A percentile compares a stretch with the other conserved stretches of the same genome.
phyloP scores from a whole-genome alignment of 2,888 invertebrate species.

The Shargacucullia verbasci region DNA sequence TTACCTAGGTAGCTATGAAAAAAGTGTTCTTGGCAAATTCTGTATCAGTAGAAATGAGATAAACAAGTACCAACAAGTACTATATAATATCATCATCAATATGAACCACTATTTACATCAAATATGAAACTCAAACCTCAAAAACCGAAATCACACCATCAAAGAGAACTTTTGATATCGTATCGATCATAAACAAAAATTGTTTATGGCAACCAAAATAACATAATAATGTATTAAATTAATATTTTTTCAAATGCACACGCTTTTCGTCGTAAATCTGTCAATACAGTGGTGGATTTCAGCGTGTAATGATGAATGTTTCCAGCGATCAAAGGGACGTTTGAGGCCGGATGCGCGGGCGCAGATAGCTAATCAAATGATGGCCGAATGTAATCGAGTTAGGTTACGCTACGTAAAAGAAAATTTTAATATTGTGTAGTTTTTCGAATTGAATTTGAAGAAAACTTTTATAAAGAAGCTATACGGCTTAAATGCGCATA shows the following conservation, averaged over 20 bases:
- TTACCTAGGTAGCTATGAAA: too few relatives aligned
- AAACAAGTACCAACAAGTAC: constrained; percentile 17
- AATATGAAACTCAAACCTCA: constrained; percentile 31
- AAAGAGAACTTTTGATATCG: constrained; percentile 55
- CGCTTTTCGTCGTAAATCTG: constrained; percentile 64
- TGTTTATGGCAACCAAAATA: constrained; percentile 53
- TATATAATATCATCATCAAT: constrained; percentile 34
- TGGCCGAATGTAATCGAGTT: constrained; percentile 26
- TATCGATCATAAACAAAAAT: constrained; percentile 57
- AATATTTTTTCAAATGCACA: constrained; percentile 58
- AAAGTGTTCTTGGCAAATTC: too few relatives aligned
- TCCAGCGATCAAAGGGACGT: constrained; percentile 64
- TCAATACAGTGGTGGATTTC: constrained; percentile 63
- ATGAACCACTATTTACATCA: constrained; percentile 48
- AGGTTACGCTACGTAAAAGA: constrained; percentile 32
- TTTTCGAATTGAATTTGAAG: neutral
- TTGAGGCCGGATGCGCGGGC: constrained; percentile 53
- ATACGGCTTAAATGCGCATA: too few relatives aligned
- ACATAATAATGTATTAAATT: constrained; percentile 56
- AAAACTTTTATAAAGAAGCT: too few relatives aligned
- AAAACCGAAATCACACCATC: constrained; percentile 38
- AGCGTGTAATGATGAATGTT: constrained; percentile 63
- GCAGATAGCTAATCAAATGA: constrained; percentile 49
- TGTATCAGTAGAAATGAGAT: neutral
- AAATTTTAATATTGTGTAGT: neutral